These are phyloP conservation scores for Cricetomys ansorgei DNA, from an alignment of 2,113 vertebrate species.

Conservation along the genomic window DNA sequence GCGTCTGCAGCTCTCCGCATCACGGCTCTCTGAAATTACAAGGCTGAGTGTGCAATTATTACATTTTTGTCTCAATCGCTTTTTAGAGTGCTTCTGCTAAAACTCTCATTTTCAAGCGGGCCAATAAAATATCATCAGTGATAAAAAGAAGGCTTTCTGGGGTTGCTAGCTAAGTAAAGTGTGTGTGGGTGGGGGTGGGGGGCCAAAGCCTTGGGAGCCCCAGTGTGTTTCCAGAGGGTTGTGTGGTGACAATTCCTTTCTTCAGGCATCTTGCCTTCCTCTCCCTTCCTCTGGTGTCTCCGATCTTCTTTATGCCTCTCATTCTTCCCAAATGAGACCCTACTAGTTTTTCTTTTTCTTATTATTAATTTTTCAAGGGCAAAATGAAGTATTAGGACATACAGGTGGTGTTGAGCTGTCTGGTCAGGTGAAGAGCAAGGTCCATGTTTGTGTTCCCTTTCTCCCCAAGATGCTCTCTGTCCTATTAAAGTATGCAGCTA, in stretches of 20 bases:
- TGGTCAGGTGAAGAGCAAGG: neutral
- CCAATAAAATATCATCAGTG: constrained; percentile 43
- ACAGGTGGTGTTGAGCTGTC: neutral
- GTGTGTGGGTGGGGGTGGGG: neutral
- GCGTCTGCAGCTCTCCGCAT: constrained; percentile 54
- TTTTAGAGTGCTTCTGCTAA: constrained; percentile 74
- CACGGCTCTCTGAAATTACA: constrained; percentile 74
- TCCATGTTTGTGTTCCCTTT: neutral
- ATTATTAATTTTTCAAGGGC: neutral
- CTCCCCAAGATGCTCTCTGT: neutral
- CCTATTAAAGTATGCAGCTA: neutral
- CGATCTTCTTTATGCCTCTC: neutral
- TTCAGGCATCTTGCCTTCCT: neutral
- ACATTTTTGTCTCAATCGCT: constrained; percentile 76
- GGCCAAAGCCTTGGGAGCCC: neutral
- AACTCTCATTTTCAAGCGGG: constrained; percentile 71
- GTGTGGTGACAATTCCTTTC: neutral
- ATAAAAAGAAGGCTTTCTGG: constrained; percentile 63
- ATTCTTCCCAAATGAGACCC: neutral
- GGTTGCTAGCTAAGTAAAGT: neutral
- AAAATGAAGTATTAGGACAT: neutral
- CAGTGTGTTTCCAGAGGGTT: neutral
- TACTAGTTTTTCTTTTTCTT: neutral
- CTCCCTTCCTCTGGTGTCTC: neutral
- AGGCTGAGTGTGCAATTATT: constrained; percentile 74